Evolutionary conservation across 2,888 invertebrate species (phyloP), one percentile per base, ranked within the genome.

Genomic region (Andrena flavipes): DNA sequence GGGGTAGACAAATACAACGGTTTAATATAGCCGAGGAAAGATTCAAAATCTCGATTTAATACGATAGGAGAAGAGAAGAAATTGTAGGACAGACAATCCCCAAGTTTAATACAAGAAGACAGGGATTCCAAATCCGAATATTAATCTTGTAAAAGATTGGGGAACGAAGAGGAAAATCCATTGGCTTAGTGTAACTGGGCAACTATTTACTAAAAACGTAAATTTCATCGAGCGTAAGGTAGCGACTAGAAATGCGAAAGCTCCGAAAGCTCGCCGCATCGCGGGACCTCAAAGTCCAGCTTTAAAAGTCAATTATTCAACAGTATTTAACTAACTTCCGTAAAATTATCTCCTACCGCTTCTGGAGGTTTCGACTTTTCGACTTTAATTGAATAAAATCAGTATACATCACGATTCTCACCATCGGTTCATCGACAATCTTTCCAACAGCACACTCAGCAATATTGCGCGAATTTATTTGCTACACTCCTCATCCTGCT

Each of bases 21-120:
- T 71, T 80, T 23, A 20, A 8, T 51, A 30, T 35, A 64, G 35
- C 65, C 29, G 42, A 13, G 56, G 48, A 59, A 64, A 79, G 49
- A 48, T 33, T 30, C 56, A 20, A 80, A 71, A 80, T 77, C 63
- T 64, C 62, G 51, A 54, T 80, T 80, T 80, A 62, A 80, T 80
- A 48, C 13, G 51, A 51, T 26, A 56, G 54, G 23, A 10, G 30
- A 4, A 5, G 56, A 8, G 48, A n/a, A 35, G 8, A n/a, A 29
- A 26, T 1, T n/a, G 6, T 10, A n/a, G 49, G 29, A 35, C 49
- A 23, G 20, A 10, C 63, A 80, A 80, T 72, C 63, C 23, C 10
- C 23, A 35, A 49, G 67, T 80, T 80, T 80, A 72, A 67, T 71
- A 29, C 30, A 62, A 67, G 51, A 23, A 72, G 35, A 62, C 8